Conservation (phyloP, 2,888 invertebrate genomes). For the Seira ritae region DNA sequence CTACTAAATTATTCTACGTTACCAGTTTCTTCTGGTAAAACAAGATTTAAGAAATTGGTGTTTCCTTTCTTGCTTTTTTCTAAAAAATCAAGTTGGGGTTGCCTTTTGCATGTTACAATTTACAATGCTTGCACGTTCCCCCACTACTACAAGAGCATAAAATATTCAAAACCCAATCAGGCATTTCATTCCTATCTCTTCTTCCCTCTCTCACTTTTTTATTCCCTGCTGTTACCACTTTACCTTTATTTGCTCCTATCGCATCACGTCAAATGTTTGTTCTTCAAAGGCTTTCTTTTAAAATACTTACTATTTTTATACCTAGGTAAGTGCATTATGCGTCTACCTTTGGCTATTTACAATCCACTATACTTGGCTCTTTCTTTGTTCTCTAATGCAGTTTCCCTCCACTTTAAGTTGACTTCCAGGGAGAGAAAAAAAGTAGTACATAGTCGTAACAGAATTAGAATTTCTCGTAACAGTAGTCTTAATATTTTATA, state of each 20-base stretch:
- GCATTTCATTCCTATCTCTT: conserved; percentile 29
- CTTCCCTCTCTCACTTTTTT: not conserved
- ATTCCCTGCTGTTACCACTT: conserved; percentile 4
- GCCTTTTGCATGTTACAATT: too few relatives aligned
- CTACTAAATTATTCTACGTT: too few relatives aligned
- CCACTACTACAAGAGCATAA: too few relatives aligned
- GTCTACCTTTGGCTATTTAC: not conserved
- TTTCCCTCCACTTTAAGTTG: not conserved
- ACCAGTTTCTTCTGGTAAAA: too few relatives aligned
- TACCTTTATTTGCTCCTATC: not conserved
- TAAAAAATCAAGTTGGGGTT: too few relatives aligned
- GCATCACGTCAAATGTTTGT: not conserved
- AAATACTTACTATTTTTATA: too few relatives aligned
- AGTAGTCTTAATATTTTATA: not conserved
- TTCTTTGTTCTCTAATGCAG: not conserved
- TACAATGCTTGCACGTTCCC: too few relatives aligned
- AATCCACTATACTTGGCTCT: too few relatives aligned
- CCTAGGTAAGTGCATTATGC: too few relatives aligned
- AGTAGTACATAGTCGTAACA: conserved; percentile 39
- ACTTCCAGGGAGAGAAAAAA: not conserved
- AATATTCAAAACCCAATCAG: conserved; percentile 42
- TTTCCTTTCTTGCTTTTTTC: too few relatives aligned
- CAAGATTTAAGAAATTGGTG: too few relatives aligned
- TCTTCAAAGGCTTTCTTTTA: too few relatives aligned
- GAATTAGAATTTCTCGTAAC: not conserved